Base-by-base conservation (phyloP, 2,113 vertebrate genomes). In the Dicerorhinus sumatrensis region DNA sequence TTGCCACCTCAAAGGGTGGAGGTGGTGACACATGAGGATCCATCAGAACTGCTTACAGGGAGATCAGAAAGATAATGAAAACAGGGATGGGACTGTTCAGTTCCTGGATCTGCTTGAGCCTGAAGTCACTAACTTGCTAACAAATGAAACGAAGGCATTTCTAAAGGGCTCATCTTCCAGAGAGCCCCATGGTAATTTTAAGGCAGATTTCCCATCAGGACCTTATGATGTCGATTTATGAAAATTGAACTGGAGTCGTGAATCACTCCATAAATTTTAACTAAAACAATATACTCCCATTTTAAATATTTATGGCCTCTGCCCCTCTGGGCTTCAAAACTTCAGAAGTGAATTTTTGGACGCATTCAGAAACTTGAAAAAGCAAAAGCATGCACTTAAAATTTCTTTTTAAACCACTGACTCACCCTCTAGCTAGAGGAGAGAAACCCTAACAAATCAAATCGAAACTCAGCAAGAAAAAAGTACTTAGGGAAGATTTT, bases 321-420 rank as follows among this genome's bases (percentile, higher is more conserved):
- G 48, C 39, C 48, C 97, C 72, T 72, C 76, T 91, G 98, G 98
- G 94, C 98, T 98, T 99, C 98, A 97, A 97, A 98, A 92, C 83
- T 98, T 90, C 96, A 98, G 96, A 98, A 98, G 23, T 97, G 82
- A 51, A 97, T 98, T 96, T 99, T 93, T 98, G 86, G 8, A 99
- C 97, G 80, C 98, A 98, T 94, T 98, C 98, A 58, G 98, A 99
- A 98, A 97, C 98, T 85, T 98, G 98, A 98, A 94, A 95, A 70
- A 88, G 73, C 73, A 93, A n/a, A 98, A 96, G 92, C 63, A 97
- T 97, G 97, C 97, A 98, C 0, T 97, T 97, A 94, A 98, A 98
- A 60, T 16, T 60, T 89, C 81, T 94, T 79, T 97, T 85, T 63
- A 94, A 98, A 93, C 23, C 73, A 25, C 89, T 27, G 58, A 88